Base-by-base conservation (phyloP, 2,888 invertebrate genomes). In the Nomada hirtipes region DNA sequence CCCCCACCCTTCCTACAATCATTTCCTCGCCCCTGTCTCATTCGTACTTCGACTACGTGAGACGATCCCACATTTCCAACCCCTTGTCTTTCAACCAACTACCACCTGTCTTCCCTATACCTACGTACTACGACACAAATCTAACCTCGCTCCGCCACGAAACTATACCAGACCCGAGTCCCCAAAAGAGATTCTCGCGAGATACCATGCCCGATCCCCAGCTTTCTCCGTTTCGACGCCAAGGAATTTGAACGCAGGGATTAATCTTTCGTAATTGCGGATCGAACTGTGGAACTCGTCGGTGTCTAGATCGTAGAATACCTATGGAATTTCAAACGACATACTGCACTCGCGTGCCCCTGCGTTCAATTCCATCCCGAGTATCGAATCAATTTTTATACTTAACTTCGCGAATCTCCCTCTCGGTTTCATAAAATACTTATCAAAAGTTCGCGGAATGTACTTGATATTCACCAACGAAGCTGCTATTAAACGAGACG, bases 261-360 rank as follows among this genome's bases (percentile, higher is more conserved):
- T 85, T 84, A 88, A 88, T 84, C 86, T 83, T 79, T 85, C 82
- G 88, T 81, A 86, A 85, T 86, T 86, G 81, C 69, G 82, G 78
- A 60, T 59, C 72, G 72, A 23, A 47, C 29, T 59, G 4, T 11
- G 64, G 53, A 65, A 67, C 44, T 52, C 23, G 23, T 42, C 53
- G 55, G 57, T 70, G 20, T 50, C 23, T 50, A 52, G 42, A 18
- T 47, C 53, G 59, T 29, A 7, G 53, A 68, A 50, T n/a, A 50
- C 52, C 63, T 61, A 47, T 65, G 53, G n/a, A 64, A 76, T 52
- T 42, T n/a, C 47, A 2, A 61, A 26, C 20, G 60, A 67, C 53
- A 11, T 52, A 20, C 53, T 47, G 9, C 23, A 2, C 2, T 2
- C 13, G 13, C 42, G 26, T 4, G 9, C 20, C 9, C 2, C 9